These are phyloP conservation scores for Epicauta chinensis DNA, from an alignment of 1,140 invertebrate species.

Conservation along the genomic window DNA sequence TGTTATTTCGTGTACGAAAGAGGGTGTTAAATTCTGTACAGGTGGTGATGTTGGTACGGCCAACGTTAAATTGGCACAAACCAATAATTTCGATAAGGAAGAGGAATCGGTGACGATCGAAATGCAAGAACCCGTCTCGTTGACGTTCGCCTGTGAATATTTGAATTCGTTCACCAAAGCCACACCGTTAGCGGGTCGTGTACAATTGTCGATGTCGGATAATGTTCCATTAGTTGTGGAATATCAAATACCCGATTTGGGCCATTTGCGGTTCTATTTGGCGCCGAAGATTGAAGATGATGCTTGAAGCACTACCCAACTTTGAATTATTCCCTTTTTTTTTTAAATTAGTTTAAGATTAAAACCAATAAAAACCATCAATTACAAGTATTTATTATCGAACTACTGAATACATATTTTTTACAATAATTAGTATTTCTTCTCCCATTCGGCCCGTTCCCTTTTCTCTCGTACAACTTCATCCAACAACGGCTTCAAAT, in stretches of 20 bases:
- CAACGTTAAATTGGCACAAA: constrained; percentile 91
- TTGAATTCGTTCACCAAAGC: constrained; percentile 97
- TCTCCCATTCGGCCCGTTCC: constrained; percentile 72
- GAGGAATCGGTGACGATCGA: constrained; percentile 95
- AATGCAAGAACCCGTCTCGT: constrained; percentile 95
- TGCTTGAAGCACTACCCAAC: too few relatives aligned
- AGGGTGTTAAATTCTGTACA: constrained; percentile 90
- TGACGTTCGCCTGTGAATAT: constrained; percentile 91
- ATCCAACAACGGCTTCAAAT: constrained; percentile 66
- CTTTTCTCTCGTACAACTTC: constrained; percentile 66
- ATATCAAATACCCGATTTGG: constrained; percentile 93
- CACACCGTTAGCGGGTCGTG: constrained; percentile 80
- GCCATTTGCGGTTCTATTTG: constrained; percentile 94
- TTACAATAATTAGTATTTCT: constrained; percentile 49
- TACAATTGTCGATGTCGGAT: constrained; percentile 89
- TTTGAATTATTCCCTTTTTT: too few relatives aligned
- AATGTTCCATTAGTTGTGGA: constrained; percentile 97
- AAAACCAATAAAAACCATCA: too few relatives aligned
- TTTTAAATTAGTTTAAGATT: too few relatives aligned
- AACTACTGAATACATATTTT: constrained; percentile 4
- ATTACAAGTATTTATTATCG: constrained; percentile 5
- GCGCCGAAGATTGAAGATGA: constrained; percentile 99
- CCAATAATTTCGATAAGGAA: constrained; percentile 87
- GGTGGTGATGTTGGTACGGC: constrained; percentile 92
- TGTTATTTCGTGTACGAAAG: constrained; percentile 92